These are phyloP conservation scores for Xerus inauris DNA, from an alignment of 2,113 vertebrate species.

Conservation along the genomic window DNA sequence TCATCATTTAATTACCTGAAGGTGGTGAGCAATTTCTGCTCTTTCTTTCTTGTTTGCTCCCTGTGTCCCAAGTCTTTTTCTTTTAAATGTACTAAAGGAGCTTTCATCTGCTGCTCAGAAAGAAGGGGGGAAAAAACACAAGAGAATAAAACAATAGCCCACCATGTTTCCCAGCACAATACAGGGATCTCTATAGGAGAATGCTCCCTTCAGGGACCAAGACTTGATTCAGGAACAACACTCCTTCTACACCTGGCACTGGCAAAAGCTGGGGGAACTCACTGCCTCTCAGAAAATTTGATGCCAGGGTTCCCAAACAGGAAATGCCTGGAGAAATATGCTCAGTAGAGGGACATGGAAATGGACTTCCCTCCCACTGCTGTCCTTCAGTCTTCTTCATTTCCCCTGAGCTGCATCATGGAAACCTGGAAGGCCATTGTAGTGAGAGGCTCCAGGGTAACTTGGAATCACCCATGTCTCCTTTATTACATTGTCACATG, in stretches of 20 bases:
- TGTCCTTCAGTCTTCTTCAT: no score
- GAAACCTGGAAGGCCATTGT: not conserved
- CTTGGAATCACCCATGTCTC: not conserved
- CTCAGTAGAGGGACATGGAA: no score
- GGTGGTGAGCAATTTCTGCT: conserved; percentile 80
- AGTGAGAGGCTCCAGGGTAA: not conserved
- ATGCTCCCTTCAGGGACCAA: not conserved
- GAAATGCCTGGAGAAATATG: not conserved
- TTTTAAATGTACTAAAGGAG: conserved; percentile 63
- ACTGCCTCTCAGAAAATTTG: not conserved
- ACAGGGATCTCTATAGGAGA: not conserved
- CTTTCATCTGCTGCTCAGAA: conserved; percentile 76
- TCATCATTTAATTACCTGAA: conserved; percentile 85
- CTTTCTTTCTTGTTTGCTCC: conserved; percentile 47
- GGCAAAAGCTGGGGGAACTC: not conserved
- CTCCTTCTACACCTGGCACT: not conserved
- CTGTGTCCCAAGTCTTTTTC: conserved; percentile 60
- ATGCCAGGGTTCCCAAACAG: not conserved
- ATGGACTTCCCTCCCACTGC: rapidly evolving
- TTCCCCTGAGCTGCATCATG: rapidly evolving
- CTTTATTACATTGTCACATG: not conserved
- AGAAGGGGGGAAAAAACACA: not conserved
- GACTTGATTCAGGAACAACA: not conserved
- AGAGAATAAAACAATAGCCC: not conserved
- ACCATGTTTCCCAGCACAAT: not conserved